Evolutionary conservation across 2,888 invertebrate genomes (phyloP).

Genomic region (Andrena praecox): DNA sequence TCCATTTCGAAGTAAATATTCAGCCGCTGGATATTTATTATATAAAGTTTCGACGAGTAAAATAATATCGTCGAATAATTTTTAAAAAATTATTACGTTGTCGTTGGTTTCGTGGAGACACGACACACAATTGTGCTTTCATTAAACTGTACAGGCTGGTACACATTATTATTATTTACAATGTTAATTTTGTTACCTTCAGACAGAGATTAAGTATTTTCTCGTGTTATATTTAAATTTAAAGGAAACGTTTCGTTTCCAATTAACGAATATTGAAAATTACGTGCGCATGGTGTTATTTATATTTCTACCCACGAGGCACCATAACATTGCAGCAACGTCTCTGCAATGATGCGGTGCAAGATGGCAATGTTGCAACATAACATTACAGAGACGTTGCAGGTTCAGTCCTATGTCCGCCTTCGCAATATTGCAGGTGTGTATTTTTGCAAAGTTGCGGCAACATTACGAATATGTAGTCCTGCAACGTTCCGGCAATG

Average conservation of each 20-base stretch:
- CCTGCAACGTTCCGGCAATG: too few relatives aligned
- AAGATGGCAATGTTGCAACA: too few relatives aligned
- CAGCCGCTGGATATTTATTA: neutral
- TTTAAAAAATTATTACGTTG: neutral
- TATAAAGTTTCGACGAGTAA: slow-evolving; percentile 4
- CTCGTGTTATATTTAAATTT: neutral
- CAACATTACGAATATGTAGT: too few relatives aligned
- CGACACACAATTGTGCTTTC: neutral
- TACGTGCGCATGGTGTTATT: neutral
- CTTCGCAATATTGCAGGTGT: too few relatives aligned
- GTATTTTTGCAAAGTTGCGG: too few relatives aligned
- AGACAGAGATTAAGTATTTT: neutral
- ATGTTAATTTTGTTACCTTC: neutral
- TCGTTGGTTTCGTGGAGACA: neutral
- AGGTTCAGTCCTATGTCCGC: too few relatives aligned
- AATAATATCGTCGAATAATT: neutral
- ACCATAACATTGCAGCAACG: too few relatives aligned
- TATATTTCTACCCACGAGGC: too few relatives aligned
- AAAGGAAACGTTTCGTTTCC: neutral
- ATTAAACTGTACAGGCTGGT: neutral
- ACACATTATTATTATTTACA: neutral
- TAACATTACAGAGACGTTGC: too few relatives aligned
- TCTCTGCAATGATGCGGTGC: too few relatives aligned
- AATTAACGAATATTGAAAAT: neutral
- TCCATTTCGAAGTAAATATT: slow-evolving; percentile 12